phyloP scores from a whole-genome alignment of 2,113 vertebrate genomes.

The Panthera tigris region DNA sequence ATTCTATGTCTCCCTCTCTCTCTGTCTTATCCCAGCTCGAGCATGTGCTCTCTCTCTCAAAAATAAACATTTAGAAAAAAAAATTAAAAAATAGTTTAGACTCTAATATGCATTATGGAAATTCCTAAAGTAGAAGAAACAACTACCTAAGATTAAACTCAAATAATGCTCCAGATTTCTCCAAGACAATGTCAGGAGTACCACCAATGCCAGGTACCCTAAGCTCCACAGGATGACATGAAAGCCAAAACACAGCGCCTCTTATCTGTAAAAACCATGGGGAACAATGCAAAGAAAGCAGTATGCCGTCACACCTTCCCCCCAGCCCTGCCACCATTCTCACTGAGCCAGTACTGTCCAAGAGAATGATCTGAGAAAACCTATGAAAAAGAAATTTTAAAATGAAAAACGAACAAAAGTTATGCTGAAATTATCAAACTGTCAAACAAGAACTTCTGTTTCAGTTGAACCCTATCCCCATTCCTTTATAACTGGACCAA shows the following conservation, averaged over 20 bases:
- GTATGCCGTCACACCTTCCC: neutral
- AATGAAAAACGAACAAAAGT: neutral
- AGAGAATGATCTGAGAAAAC: neutral
- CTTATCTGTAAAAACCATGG: neutral
- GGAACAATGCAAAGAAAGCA: neutral
- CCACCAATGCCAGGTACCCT: neutral
- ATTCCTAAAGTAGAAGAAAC: neutral
- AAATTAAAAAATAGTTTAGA: neutral
- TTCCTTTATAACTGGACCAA: neutral
- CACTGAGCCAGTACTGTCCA: neutral
- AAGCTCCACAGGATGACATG: neutral
- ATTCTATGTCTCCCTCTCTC: too few relatives aligned
- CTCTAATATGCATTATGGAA: neutral
- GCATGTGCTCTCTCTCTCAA: too few relatives aligned
- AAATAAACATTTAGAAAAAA: too few relatives aligned
- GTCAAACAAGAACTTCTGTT: neutral
- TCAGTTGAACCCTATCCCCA: neutral
- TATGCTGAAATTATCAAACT: neutral
- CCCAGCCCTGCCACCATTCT: neutral
- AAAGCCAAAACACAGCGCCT: neutral
- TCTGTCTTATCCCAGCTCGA: too few relatives aligned
- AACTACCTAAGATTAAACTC: neutral
- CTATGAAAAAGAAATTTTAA: neutral
- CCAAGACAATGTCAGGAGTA: neutral
- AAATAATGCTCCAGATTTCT: constrained; percentile 12